Evolutionary conservation across 2,797 vertebrate species (phyloP), one percentile per base, ranked within the genome.

Genomic region (Fringilla coelebs): DNA sequence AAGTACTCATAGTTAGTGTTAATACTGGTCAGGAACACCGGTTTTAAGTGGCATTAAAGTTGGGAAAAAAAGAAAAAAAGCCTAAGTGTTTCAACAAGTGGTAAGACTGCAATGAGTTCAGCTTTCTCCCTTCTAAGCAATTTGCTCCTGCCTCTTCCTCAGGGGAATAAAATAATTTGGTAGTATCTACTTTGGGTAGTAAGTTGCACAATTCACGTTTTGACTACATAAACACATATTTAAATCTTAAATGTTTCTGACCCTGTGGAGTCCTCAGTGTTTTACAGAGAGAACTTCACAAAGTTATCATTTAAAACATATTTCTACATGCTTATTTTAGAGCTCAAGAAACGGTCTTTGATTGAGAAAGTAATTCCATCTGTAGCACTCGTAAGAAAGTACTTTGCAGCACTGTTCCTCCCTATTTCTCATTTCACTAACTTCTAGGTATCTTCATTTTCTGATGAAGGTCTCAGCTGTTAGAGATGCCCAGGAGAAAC

Each of bases 381-480:
- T 68, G 20, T 63, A 79, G 62, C 65, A 62, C 77, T 94, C 67
- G 25, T 54, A 88, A 92, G 84, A 34, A 85, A 62, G 25, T 46
- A 65, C 31, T 72, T 79, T 79, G 41, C 41, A 55, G 51, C 16
- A 49, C n/a, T 63, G 18, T 90, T 88, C 49, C 41, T 71, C 15
- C 20, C 82, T 93, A 36, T 22, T 88, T 77, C 20, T 89, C 14
- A 34, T 72, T 54, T 80, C 19, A 66, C 66, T 68, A 89, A 57
- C 72, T 74, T 83, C 19, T 49, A 75, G 40, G 29, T 90, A 65
- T 52, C 76, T 78, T 82, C 8, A 58, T 84, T 95, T 97, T 94
- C 66, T 93, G 29, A 20, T 62, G 45, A 87, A 46, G 48, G 21
- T n/a, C 36, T 81, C 40, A 17, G 4, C 83, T 13, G 6, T 54